phyloP scores from a whole-genome alignment of 2,888 invertebrate species.

The Adelphocoris suturalis region DNA sequence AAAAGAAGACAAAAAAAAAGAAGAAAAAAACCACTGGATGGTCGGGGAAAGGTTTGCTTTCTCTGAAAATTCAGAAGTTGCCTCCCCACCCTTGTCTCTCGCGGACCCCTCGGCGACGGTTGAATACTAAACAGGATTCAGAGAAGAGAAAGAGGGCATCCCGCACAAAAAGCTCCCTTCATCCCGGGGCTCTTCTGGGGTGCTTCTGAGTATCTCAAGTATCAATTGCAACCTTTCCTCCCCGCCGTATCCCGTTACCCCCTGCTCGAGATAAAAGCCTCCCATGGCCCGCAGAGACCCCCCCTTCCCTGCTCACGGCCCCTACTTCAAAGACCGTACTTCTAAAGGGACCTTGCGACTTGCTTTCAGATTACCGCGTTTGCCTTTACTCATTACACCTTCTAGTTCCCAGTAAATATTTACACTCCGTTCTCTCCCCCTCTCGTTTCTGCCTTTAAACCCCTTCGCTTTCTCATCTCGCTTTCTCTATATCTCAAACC shows the following conservation, averaged over 20 bases:
- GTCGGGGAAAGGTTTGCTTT: not conserved
- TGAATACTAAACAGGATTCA: slow-evolving; percentile 68
- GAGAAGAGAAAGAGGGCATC: slow-evolving; percentile 49
- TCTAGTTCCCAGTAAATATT: slow-evolving; percentile 64
- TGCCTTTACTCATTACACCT: slow-evolving; percentile 71
- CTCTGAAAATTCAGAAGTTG: slow-evolving; percentile 54
- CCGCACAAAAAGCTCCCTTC: slow-evolving; percentile 61
- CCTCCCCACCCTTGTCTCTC: not conserved
- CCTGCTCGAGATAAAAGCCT: slow-evolving; percentile 48
- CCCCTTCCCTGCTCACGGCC: not conserved
- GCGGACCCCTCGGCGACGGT: slow-evolving; percentile 11
- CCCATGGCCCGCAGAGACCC: not conserved
- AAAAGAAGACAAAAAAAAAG: not conserved
- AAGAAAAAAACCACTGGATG: not conserved
- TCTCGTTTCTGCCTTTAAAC: not conserved
- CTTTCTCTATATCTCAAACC: slow-evolving; percentile 19
- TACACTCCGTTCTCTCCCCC: slow-evolving; percentile 44
- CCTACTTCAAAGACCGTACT: slow-evolving; percentile 61
- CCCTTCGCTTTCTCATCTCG: slow-evolving; percentile 47
- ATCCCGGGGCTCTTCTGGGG: not conserved
- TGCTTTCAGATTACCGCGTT: slow-evolving; percentile 71
- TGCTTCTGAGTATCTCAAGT: slow-evolving; percentile 68
- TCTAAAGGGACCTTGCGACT: slow-evolving; percentile 61
- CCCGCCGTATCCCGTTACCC: slow-evolving; percentile 3
- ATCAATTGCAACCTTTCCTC: slow-evolving; percentile 67